Conservation (phyloP, 2,888 invertebrate genomes). For the Helicoverpa assulta region DNA sequence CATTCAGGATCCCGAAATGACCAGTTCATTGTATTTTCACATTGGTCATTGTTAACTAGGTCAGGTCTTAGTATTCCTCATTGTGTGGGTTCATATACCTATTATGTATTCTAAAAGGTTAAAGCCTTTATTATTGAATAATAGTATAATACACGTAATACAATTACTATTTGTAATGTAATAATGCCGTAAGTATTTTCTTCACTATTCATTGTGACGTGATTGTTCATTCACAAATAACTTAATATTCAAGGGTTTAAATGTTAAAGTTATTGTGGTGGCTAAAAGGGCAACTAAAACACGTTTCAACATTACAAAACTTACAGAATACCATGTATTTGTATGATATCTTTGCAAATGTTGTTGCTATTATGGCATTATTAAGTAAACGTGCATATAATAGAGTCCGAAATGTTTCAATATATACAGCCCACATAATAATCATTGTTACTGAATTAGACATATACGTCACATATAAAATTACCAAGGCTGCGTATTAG, state of each 20-base stretch:
- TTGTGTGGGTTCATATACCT: conserved; percentile 32
- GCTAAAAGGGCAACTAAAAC: conserved; percentile 50
- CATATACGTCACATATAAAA: conserved; percentile 30
- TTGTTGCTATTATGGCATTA: conserved; percentile 70
- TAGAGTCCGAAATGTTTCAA: conserved; percentile 58
- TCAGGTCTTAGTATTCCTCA: conserved; percentile 32
- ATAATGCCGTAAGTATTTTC: conserved; percentile 38
- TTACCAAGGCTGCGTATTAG: conserved; percentile 31
- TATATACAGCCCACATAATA: conserved; percentile 29
- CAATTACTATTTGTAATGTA: conserved; percentile 56
- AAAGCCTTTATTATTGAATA: conserved; percentile 53
- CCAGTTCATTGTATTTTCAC: conserved; percentile 32
- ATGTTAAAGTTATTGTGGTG: conserved; percentile 38
- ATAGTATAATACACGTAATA: conserved; percentile 50
- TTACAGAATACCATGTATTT: conserved; percentile 65
- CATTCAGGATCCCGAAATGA: background rate
- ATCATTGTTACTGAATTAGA: conserved; percentile 34
- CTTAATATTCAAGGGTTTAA: conserved; percentile 33
- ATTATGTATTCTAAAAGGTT: conserved; percentile 52
- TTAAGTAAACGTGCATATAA: conserved; percentile 67
- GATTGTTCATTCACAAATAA: conserved; percentile 48
- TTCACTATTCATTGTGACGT: conserved; percentile 31
- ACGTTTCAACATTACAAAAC: conserved; percentile 58
- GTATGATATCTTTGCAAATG: conserved; percentile 65
- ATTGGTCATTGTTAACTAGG: conserved; percentile 39